Evolutionary conservation across 2,797 vertebrate genomes (phyloP), one percentile per base, ranked within the genome.

Genomic region (Psittacula echo): DNA sequence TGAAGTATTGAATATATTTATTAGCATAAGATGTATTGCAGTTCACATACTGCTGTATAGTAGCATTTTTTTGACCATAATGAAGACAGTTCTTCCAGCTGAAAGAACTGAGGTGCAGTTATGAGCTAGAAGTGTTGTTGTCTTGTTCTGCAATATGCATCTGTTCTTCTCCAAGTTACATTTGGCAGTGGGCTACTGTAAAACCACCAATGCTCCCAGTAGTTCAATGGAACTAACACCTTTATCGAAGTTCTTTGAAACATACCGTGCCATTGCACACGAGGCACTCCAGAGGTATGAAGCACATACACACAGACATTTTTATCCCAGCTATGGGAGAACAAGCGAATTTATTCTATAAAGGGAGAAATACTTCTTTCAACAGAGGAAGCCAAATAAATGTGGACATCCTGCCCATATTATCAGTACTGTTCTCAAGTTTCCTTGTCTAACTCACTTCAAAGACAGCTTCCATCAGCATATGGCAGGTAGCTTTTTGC

Each of bases 11-110:
- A 66, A 66, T 51, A 11, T 9, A 51, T 58, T 71, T 92, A 45
- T 61, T 62, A 64, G 29, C 6, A 0, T 51, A 39, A 68, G 14
- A 45, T 66, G 15, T 50, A 53, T 30, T 88, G 21, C 32, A 73
- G 64, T 51, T 32, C 7, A 10, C 51, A 23, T 60, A 39, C 8
- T 51, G 32, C 56, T 23, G 6, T 0, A 0, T 12, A 54, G 53
- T 47, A 71, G 18, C 51, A 27, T 79, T 70, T 77, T 70, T 94
- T 73, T 54, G 37, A 77, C 27, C 48, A 29, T 39, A 11, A 12
- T 7, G 37, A 61, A 82, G 32, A 54, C 80, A 65, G 10, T 27
- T 79, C 51, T 89, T 83, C 18, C 39, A 72, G 48, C 32, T 85
- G 51, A 39, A 92, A 73, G 42, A 74, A 75, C 15, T 21, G 41